A percentile compares a stretch with the other conserved stretches of the same genome.
These are phyloP conservation scores for Agrotis segetum DNA, from an alignment of 2,888 invertebrate species.

Conservation along the genomic window DNA sequence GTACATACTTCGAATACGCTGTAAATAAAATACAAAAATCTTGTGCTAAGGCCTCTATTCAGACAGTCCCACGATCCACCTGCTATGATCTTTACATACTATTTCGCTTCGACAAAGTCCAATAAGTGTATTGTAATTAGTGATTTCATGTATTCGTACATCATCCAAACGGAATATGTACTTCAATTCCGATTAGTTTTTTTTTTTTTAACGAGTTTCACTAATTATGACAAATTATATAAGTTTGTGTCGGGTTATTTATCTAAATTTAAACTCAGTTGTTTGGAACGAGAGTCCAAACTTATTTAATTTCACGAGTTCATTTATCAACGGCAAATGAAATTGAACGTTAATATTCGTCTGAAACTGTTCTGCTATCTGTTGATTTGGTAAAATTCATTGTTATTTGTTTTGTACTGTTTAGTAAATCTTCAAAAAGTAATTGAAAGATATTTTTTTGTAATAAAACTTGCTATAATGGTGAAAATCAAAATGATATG, in stretches of 20 bases:
- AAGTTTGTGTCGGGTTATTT: constrained; percentile 71
- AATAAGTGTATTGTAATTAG: too few relatives aligned
- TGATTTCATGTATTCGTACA: too few relatives aligned
- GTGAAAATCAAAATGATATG: too few relatives aligned
- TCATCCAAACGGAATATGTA: background rate
- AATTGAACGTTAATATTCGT: constrained; percentile 60
- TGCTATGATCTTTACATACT: too few relatives aligned
- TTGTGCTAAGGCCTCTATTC: too few relatives aligned
- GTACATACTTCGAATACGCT: too few relatives aligned
- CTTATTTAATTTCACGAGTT: constrained; percentile 79
- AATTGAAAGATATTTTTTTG: background rate
- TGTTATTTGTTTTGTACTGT: constrained; percentile 9
- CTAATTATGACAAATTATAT: constrained; percentile 69
- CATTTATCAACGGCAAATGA: constrained; percentile 76
- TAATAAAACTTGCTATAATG: too few relatives aligned
- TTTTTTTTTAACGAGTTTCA: constrained; percentile 48
- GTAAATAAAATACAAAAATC: too few relatives aligned
- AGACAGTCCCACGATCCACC: too few relatives aligned
- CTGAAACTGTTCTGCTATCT: constrained; percentile 19
- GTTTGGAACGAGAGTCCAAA: constrained; percentile 67
- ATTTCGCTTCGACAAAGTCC: too few relatives aligned
- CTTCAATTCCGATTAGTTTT: background rate
- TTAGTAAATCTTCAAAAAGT: background rate
- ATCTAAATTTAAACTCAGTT: constrained; percentile 73
- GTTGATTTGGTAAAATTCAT: constrained; percentile 29